Evolutionary conservation across 1,140 invertebrate species (phyloP).

Genomic region (Pseudomyrmex sp.): DNA sequence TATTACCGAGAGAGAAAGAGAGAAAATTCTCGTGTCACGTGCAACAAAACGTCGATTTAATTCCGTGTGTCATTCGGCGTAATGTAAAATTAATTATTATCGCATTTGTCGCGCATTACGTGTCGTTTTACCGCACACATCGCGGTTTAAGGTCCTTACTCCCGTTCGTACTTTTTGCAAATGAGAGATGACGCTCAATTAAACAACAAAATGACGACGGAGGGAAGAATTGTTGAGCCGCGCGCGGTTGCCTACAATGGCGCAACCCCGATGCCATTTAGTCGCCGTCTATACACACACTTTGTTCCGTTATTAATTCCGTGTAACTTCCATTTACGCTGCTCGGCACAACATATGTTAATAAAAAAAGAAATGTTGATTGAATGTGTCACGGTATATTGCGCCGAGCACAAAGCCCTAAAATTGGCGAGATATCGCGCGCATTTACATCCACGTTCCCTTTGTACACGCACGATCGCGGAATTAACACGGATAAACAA

Average conservation of each 20-base stretch:
- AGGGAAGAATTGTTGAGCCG: not conserved
- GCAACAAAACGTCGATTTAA: constrained; percentile 10
- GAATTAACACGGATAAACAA: not conserved
- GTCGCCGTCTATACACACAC: not conserved
- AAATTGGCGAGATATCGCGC: constrained; percentile 4
- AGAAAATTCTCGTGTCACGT: not conserved
- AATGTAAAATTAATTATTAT: constrained; percentile 48
- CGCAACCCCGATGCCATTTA: constrained; percentile 3
- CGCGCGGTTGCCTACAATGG: too few relatives aligned
- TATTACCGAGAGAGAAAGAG: not conserved
- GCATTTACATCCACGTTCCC: too few relatives aligned
- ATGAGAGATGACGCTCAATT: constrained; percentile 3
- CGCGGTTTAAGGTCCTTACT: not conserved
- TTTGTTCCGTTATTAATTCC: constrained; percentile 13
- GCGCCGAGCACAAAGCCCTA: not conserved
- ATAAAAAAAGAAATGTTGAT: constrained; percentile 17
- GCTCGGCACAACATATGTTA: not conserved
- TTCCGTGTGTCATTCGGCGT: not conserved
- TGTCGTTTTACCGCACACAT: not conserved
- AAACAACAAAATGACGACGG: constrained; percentile 32
- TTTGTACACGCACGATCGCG: not conserved
- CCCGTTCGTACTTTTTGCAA: not conserved
- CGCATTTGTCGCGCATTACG: not conserved
- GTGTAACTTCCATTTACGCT: not conserved
- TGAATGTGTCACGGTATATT: constrained; percentile 1